phyloP scores from a whole-genome alignment of 2,888 invertebrate genomes.

The Drosophila kanekoi region DNA sequence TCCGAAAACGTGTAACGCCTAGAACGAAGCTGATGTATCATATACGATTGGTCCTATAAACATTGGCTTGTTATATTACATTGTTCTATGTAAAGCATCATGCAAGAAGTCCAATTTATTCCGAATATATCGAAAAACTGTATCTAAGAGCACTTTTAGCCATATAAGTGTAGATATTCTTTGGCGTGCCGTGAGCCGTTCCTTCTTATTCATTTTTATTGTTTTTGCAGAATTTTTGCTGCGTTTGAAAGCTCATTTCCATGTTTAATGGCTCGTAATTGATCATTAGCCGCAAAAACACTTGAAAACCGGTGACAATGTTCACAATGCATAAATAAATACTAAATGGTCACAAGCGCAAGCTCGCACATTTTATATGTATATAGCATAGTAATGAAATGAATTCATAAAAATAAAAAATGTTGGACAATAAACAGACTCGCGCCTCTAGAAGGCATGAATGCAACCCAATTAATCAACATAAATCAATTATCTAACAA shows the following conservation, averaged over 20 bases:
- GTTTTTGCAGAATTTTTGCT: not conserved
- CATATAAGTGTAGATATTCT: too few species aligned
- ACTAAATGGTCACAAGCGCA: slow-evolving; percentile 55
- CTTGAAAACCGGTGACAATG: slow-evolving; percentile 57
- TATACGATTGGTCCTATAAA: too few species aligned
- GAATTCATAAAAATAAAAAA: slow-evolving; percentile 22
- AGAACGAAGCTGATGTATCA: too few species aligned
- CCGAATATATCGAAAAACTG: too few species aligned
- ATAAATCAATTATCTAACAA: slow-evolving; percentile 57
- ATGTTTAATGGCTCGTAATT: slow-evolving; percentile 65
- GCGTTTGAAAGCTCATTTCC: slow-evolving; percentile 38
- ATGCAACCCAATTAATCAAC: slow-evolving; percentile 68
- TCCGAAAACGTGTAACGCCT: too few species aligned
- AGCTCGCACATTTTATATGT: slow-evolving; percentile 31
- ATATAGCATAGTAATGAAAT: slow-evolving; percentile 31
- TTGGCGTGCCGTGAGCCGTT: not conserved
- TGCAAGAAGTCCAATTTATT: too few species aligned
- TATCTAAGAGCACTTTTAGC: too few species aligned
- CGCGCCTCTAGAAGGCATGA: slow-evolving; percentile 37
- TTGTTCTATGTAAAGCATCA: too few species aligned
- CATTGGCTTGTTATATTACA: too few species aligned
- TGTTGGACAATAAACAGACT: slow-evolving; percentile 40
- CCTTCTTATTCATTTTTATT: slow-evolving; percentile 25
- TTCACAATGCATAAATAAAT: slow-evolving; percentile 59
- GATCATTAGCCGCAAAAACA: slow-evolving; percentile 70